Evolutionary conservation across 1,140 invertebrate genomes (phyloP).

Genomic region (Cotesia glomerata): DNA sequence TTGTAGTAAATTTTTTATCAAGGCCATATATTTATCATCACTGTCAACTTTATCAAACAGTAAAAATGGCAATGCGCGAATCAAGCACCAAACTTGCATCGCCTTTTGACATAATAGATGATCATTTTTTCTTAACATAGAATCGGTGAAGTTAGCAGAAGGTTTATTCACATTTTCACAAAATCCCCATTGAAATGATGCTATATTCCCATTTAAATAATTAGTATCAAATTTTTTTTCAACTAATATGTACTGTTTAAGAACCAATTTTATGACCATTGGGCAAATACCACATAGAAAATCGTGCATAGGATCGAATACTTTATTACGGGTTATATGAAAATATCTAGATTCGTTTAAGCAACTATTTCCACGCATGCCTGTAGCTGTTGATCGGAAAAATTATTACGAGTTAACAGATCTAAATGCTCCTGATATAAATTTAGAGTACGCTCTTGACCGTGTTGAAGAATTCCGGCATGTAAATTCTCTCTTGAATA

Average conservation of each 20-base stretch:
- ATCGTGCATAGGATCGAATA: slow-evolving; percentile 37
- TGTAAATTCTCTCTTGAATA: background rate
- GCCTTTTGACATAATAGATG: slow-evolving; percentile 39
- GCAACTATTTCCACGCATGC: background rate
- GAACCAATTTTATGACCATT: slow-evolving; percentile 30
- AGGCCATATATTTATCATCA: slow-evolving; percentile 34
- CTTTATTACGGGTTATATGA: slow-evolving; percentile 33
- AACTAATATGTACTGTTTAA: slow-evolving; percentile 21
- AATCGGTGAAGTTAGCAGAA: slow-evolving; percentile 38
- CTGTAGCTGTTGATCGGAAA: background rate
- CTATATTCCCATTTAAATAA: slow-evolving; percentile 34
- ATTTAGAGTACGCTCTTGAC: background rate
- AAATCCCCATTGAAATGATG: slow-evolving; percentile 36
- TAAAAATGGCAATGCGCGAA: slow-evolving; percentile 39
- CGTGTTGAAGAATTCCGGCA: background rate
- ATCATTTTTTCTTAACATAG: slow-evolving; percentile 30
- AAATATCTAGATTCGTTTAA: slow-evolving; percentile 20
- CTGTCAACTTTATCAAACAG: slow-evolving; percentile 33
- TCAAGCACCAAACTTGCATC: slow-evolving; percentile 40
- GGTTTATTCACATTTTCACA: slow-evolving; percentile 41
- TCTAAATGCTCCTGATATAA: background rate
- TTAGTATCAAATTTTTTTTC: slow-evolving; percentile 24
- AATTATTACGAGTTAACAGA: background rate
- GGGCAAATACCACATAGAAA: slow-evolving; percentile 34
- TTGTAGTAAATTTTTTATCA: slow-evolving; percentile 34